These are phyloP conservation scores for Gambusia holbrooki DNA, from an alignment of 2,113 vertebrate genomes.

Conservation along the genomic window DNA sequence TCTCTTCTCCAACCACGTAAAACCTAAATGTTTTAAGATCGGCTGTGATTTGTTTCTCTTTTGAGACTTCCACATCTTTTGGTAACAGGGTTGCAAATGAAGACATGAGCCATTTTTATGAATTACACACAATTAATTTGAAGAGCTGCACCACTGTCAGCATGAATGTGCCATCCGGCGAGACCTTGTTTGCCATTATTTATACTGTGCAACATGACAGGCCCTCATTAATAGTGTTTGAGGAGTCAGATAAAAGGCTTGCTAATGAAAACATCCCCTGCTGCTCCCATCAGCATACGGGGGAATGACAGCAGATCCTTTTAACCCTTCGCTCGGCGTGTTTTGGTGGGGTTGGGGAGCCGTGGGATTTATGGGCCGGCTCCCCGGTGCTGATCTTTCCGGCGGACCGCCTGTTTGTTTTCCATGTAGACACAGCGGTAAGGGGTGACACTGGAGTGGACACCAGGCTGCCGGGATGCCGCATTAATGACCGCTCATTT, in stretches of 20 bases:
- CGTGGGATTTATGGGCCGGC: conserved; percentile 37
- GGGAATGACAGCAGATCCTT: conserved; percentile 40
- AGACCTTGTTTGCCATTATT: conserved; percentile 46
- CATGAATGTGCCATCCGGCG: conserved; percentile 20
- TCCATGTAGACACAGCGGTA: conserved; percentile 28
- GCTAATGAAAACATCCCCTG: conserved; percentile 49
- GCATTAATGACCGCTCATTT: conserved; percentile 52
- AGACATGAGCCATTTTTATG: background rate
- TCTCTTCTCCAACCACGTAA: background rate
- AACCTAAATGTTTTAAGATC: background rate
- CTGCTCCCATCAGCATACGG: conserved; percentile 47
- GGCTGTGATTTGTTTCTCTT: background rate
- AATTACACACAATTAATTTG: conserved; percentile 19
- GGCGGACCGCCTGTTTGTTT: conserved; percentile 56
- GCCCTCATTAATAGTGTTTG: conserved; percentile 59
- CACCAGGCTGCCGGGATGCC: conserved; percentile 46
- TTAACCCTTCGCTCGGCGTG: conserved; percentile 27
- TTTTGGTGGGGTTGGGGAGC: conserved; percentile 27
- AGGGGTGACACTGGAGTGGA: conserved; percentile 36
- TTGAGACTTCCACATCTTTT: background rate
- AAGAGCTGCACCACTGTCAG: conserved; percentile 22
- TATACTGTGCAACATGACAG: conserved; percentile 33
- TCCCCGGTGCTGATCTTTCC: conserved; percentile 33
- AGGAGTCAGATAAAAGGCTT: conserved; percentile 42
- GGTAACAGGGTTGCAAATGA: background rate